phyloP scores from a whole-genome alignment of 2,113 vertebrate genomes.

The Tympanuchus pallidicinctus region DNA sequence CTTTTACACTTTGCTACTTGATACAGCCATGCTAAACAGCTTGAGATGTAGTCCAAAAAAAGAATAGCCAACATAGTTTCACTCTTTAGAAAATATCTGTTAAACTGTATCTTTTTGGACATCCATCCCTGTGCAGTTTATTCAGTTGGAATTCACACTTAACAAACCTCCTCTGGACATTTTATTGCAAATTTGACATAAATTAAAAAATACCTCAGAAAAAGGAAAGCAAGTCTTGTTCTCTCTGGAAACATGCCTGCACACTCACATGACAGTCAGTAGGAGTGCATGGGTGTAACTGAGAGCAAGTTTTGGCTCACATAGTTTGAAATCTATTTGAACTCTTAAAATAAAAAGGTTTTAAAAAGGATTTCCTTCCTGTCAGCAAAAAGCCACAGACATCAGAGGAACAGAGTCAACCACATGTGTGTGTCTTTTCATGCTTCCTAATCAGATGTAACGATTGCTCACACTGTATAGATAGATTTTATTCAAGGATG shows the following conservation, averaged over 20 bases:
- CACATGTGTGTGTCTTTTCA: conserved; percentile 63
- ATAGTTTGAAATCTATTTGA: conserved; percentile 53
- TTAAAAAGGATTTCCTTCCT: conserved; percentile 70
- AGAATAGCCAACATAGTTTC: not conserved
- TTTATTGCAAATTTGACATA: not conserved
- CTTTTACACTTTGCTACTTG: not conserved
- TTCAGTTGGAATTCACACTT: not conserved
- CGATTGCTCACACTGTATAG: conserved; percentile 51
- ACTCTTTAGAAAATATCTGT: not conserved
- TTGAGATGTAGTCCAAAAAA: not conserved
- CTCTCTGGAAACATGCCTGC: not conserved
- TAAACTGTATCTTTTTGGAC: not conserved
- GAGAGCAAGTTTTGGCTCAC: conserved; percentile 42
- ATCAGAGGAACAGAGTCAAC: conserved; percentile 57
- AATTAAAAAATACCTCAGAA: not conserved
- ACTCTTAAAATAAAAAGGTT: conserved; percentile 34
- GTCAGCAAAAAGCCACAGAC: conserved; percentile 67
- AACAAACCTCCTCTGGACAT: not conserved
- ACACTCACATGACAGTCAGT: not conserved
- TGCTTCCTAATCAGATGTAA: conserved; percentile 72
- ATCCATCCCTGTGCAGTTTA: not conserved
- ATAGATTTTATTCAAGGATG: conserved; percentile 56
- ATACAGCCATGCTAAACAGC: not conserved
- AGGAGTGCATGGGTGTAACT: not conserved
- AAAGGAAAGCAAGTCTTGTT: not conserved